phyloP scores from a whole-genome alignment of 2,888 invertebrate genomes.

The Anticlea derivata region DNA sequence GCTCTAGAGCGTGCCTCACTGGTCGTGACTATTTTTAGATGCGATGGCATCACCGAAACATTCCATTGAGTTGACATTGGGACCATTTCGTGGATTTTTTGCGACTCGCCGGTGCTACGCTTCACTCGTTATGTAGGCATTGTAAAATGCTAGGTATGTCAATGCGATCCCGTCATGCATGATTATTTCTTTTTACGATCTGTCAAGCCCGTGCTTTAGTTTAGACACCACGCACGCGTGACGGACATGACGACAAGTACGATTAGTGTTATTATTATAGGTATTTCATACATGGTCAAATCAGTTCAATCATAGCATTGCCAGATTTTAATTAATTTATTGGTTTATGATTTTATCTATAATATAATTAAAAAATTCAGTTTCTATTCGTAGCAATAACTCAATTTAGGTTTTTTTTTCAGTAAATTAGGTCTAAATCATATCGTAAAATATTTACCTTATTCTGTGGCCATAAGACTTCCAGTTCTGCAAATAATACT shows the following conservation, averaged over 20 bases:
- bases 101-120: slow-evolving; percentile 40
- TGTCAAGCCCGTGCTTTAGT: slow-evolving; percentile 22
- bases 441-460: slow-evolving; percentile 34
- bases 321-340: too few species aligned
- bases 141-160: slow-evolving; percentile 8
- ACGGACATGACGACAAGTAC: slow-evolving; percentile 17
- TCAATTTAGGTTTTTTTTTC: too few species aligned
- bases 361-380: too few species aligned
- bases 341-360: too few species aligned
- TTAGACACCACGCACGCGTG: too few species aligned
- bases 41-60: slow-evolving; percentile 67
- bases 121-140: slow-evolving; percentile 36
- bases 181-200: slow-evolving; percentile 30
- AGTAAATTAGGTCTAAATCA: too few species aligned
- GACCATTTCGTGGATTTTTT: slow-evolving; percentile 50
- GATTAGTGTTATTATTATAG: slow-evolving; percentile 19
- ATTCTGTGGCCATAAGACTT: slow-evolving; percentile 44
- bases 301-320: background rate
- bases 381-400: too few species aligned
- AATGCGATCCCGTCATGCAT: slow-evolving; percentile 30
- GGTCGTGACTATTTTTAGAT: slow-evolving; percentile 72
- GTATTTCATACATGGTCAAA: background rate
- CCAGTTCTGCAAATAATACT: slow-evolving; percentile 43
- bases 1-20: slow-evolving; percentile 55
- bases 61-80: slow-evolving; percentile 56